Conservation (phyloP, 30 jellyfish, hydroid and myxozoan species). For the Phacellophora camtschatica region DNA sequence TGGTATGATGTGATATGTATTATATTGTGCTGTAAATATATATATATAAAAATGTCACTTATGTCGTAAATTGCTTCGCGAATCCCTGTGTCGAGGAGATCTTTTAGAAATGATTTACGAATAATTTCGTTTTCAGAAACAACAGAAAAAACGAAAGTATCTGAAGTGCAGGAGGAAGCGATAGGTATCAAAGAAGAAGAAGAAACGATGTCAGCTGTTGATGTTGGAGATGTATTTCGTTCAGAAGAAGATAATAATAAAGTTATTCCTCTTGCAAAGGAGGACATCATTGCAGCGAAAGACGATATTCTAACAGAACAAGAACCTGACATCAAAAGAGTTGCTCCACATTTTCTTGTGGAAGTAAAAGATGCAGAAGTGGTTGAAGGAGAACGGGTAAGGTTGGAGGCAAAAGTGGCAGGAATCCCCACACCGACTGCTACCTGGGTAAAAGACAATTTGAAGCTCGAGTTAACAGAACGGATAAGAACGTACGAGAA, state of each 20-base stretch:
- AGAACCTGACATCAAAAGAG: not conserved
- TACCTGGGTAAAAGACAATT: conserved; percentile 76
- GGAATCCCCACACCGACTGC: conserved; percentile 69
- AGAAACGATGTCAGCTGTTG: not conserved
- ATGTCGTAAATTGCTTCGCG: too few species aligned
- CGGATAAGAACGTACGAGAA: conserved; percentile 66
- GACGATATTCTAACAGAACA: not conserved
- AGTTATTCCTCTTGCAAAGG: not conserved
- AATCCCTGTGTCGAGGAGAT: too few species aligned
- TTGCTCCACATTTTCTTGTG: conserved; percentile 42
- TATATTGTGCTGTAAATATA: too few species aligned
- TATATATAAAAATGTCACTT: too few species aligned
- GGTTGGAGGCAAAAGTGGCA: conserved; percentile 36
- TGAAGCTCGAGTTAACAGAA: conserved; percentile 10
- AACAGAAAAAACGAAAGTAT: too few species aligned
- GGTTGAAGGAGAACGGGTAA: conserved; percentile 53
- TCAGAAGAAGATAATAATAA: not conserved
- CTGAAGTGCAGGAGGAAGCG: too few species aligned
- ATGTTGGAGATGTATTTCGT: not conserved
- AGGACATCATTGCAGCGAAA: not conserved
- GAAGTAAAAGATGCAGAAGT: conserved; percentile 42
- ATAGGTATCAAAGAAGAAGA: not conserved
- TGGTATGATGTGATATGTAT: too few species aligned
- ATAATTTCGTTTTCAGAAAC: too few species aligned
- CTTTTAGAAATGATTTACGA: too few species aligned